Evolutionary conservation across 2,888 invertebrate species (phyloP), one percentile per base, ranked within the genome.

Genomic region (Rhaphigaster nebulosa): DNA sequence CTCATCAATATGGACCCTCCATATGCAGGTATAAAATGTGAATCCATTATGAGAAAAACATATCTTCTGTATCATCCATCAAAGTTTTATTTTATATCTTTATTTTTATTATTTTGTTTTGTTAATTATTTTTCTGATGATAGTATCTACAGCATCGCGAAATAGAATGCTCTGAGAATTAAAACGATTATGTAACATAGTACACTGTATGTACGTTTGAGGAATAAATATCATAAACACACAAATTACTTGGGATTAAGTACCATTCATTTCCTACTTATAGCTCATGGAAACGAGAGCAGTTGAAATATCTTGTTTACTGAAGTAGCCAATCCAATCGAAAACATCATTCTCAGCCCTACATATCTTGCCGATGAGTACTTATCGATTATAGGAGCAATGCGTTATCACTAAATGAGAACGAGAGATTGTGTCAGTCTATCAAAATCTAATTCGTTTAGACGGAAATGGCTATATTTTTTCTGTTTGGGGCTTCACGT

Each of bases 261-360:
- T 76, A 76, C 70, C 65, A 34, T 65, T 65, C 65, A 76, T 76
- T 76, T 38, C 70, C 34, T 34, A 10, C 70, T 34, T 76, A 76
- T 34, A 20, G 70, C 70, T 38, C 70, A 76, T 76, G 70, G 34
- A 76, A 76, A 76, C 70, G 34, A 76, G 70, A 76, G 1, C 70
- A 38, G 70, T 38, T 76, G 70, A 76, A 76, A 76, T 76, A 76
- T 76, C 70, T 38, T 76, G 70, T 76, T 76, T 76, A 76, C 70
- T 38, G 23, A 20, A 76, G 70, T 38, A 76, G 70, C 70, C 70
- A 76, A 38, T 76, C 70, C 70, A 38, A 76, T 38, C 20, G 10
- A 76, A 76, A 76, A 76, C 70, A 76, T 76, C 20, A 76, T 38
- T 76, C 26, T 76, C 70, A 76, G 10, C 70, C 20, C 70, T 76